These are phyloP conservation scores for Halcyon badia DNA, from an alignment of 2,797 vertebrate species.

Conservation along the genomic window DNA sequence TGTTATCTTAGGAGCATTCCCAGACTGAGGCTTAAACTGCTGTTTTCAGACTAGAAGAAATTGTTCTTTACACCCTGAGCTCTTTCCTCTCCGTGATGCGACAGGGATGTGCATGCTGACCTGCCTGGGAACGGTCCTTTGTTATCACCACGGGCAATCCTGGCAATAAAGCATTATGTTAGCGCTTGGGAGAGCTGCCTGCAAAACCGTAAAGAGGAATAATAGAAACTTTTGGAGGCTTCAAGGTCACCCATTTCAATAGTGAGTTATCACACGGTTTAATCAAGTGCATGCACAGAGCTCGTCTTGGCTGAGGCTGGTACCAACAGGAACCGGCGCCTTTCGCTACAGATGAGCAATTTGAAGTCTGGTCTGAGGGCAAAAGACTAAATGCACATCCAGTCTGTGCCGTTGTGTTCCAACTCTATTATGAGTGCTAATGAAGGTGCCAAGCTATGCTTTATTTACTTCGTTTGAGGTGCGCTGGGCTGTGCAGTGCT, in stretches of 20 bases:
- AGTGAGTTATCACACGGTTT: background rate
- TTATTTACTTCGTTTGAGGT: background rate
- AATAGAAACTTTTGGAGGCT: constrained; percentile 38
- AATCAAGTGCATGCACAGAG: background rate
- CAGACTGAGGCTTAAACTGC: background rate
- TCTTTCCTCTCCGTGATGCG: background rate
- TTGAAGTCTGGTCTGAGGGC: constrained; percentile 1
- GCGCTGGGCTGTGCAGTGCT: background rate
- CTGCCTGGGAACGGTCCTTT: background rate
- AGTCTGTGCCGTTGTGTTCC: background rate
- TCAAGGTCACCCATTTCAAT: constrained; percentile 50
- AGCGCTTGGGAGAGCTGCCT: constrained; percentile 14
- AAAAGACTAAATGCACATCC: background rate
- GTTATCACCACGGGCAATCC: background rate
- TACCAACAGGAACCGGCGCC: background rate
- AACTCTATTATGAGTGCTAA: background rate
- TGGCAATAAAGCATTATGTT: constrained; percentile 20
- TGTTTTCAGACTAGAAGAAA: background rate
- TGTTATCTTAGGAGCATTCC: background rate
- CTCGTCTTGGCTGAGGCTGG: background rate
- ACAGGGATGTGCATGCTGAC: background rate
- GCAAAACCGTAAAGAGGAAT: constrained; percentile 22
- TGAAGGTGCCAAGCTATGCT: background rate
- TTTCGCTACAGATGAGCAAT: constrained; percentile 15
- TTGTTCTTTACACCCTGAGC: background rate